phyloP scores from a whole-genome alignment of 2,797 vertebrate species.

The Antrozous pallidus region DNA sequence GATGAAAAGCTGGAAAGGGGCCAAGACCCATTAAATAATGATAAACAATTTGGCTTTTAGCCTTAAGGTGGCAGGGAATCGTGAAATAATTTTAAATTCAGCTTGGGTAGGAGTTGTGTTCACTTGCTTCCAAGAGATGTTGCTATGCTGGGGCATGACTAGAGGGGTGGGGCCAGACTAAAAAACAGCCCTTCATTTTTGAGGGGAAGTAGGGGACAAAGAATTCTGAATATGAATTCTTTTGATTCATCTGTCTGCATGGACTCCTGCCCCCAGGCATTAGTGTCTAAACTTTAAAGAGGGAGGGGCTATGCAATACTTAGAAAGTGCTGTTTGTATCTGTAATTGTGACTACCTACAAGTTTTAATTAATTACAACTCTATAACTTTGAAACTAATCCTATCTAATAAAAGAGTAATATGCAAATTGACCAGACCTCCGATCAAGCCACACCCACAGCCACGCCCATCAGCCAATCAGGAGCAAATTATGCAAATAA shows the following conservation, averaged over 20 bases:
- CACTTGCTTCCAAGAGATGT: not conserved
- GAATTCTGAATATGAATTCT: not conserved
- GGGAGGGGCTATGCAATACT: not conserved
- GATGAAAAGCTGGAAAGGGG: not conserved
- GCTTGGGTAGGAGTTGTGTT: not conserved
- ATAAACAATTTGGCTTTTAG: constrained; percentile 25
- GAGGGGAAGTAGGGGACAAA: not conserved
- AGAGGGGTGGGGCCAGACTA: not conserved
- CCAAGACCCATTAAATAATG: not conserved
- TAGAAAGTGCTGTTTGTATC: not conserved
- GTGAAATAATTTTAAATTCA: no score
- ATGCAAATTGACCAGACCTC: no score
- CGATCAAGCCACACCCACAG: no score
- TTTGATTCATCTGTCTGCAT: not conserved
- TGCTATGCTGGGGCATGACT: not conserved
- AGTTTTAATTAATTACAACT: not conserved
- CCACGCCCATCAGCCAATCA: no score
- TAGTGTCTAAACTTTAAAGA: not conserved
- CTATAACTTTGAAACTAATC: not conserved
- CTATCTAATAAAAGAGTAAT: no score
- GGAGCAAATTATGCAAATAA: no score
- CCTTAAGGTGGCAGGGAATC: not conserved
- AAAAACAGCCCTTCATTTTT: not conserved
- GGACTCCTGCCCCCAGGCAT: no score
- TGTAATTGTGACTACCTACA: not conserved